Percentiles rank a stretch among this genome's conserved stretches.
These are phyloP conservation scores for Lasioglossum vierecki DNA, from an alignment of 2,888 invertebrate genomes.

Conservation along the genomic window DNA sequence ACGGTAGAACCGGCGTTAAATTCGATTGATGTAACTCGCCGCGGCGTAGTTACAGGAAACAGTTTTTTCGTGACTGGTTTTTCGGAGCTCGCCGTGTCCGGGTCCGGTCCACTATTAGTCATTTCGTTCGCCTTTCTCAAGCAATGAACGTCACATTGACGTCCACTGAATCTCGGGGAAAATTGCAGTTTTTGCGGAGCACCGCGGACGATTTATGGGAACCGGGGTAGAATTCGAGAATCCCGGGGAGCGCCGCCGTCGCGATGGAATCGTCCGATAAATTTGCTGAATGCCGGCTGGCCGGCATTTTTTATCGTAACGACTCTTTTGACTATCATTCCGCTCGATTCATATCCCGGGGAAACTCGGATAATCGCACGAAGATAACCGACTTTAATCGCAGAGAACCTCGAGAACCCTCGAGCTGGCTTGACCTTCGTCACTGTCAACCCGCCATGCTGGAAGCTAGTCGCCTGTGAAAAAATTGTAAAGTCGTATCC, in stretches of 20 bases:
- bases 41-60: neutral
- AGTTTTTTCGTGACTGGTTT: neutral
- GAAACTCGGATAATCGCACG: constrained; percentile 13
- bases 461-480: neutral
- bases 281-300: constrained; percentile 45
- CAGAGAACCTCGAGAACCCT: neutral
- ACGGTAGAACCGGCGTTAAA: neutral
- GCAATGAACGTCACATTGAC: constrained; percentile 40
- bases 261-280: constrained; percentile 51
- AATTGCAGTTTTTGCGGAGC: constrained; percentile 20
- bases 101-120: neutral
- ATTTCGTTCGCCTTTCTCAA: constrained; percentile 14
- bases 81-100: neutral
- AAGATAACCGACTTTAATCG: constrained; percentile 18
- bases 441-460: constrained; percentile 29
- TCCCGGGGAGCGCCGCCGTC: neutral
- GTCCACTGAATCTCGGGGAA: constrained; percentile 24
- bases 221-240: constrained; percentile 10
- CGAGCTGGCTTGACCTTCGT: constrained; percentile 35
- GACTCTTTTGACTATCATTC: constrained; percentile 26
- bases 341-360: constrained; percentile 6
- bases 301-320: constrained; percentile 44
- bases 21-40: constrained; percentile 6
- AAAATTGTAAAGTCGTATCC: constrained; percentile 4
- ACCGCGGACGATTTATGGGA: constrained; percentile 24